These are phyloP conservation scores for Orthosia gothica DNA, from an alignment of 2,888 invertebrate genomes.

Conservation along the genomic window DNA sequence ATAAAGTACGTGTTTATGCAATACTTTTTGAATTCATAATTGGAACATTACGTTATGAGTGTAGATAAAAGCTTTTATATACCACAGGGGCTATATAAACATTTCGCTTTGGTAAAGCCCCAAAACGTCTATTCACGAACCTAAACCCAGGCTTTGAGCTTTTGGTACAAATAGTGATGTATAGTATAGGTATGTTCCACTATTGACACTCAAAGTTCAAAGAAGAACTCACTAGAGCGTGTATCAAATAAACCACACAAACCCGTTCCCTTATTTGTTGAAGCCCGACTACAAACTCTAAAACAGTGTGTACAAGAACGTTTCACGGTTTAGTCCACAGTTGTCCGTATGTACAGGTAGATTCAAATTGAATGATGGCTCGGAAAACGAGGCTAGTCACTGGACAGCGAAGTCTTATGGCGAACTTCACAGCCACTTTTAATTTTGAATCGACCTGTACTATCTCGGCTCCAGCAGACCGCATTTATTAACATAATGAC, in stretches of 20 bases:
- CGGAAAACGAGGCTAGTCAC: too few species aligned
- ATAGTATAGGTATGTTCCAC: neutral
- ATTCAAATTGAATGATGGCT: too few species aligned
- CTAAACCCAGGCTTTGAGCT: neutral
- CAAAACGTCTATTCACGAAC: neutral
- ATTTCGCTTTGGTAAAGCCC: neutral
- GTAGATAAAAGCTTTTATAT: too few species aligned
- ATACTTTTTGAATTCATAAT: too few species aligned
- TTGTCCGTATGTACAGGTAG: neutral
- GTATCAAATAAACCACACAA: constrained; percentile 24
- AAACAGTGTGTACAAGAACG: constrained; percentile 48
- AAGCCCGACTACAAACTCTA: constrained; percentile 37
- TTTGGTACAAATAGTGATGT: too few species aligned
- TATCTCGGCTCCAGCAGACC: constrained; percentile 26
- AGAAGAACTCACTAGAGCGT: constrained; percentile 12
- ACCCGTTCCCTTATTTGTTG: constrained; percentile 43
- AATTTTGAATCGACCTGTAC: too few species aligned
- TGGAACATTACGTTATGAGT: too few species aligned
- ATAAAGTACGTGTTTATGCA: too few species aligned
- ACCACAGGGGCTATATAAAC: neutral
- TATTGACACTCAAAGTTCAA: constrained; percentile 20
- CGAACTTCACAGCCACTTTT: too few species aligned
- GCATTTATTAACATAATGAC: constrained; percentile 69
- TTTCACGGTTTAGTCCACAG: constrained; percentile 48
- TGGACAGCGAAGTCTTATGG: too few species aligned